Evolutionary conservation across 2,888 invertebrate genomes (phyloP).

Genomic region (Spilarctia lutea): DNA sequence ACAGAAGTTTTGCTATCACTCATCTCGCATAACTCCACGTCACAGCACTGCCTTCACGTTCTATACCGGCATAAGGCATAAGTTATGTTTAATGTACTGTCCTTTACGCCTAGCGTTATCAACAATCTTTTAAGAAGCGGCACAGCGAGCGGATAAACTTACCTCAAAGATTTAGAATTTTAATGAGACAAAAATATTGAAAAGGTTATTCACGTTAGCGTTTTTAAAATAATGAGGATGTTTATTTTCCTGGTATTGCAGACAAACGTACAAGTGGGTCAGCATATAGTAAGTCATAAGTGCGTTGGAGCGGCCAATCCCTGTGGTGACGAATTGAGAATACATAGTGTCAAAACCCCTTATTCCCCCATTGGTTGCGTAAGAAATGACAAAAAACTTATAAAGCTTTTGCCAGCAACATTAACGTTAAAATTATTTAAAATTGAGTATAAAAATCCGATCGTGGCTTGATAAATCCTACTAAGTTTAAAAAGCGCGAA

Average conservation of each 20-base stretch:
- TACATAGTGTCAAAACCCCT: neutral
- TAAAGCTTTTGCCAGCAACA: neutral
- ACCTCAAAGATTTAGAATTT: neutral
- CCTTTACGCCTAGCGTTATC: constrained; percentile 45
- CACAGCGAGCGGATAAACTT: constrained; percentile 3
- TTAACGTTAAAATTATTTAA: neutral
- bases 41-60: constrained; percentile 35
- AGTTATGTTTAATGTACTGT: constrained; percentile 45
- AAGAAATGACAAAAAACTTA: neutral
- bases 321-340: too few species aligned
- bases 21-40: constrained; percentile 49
- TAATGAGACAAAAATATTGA: neutral
- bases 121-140: constrained; percentile 31
- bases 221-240: neutral
- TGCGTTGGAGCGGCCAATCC: too few species aligned
- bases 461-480: neutral
- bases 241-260: neutral
- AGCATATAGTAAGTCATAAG: neutral
- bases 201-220: neutral
- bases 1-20: constrained; percentile 27
- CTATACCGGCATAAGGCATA: neutral
- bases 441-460: neutral
- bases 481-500: too few species aligned
- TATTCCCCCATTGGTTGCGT: too few species aligned
- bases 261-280: neutral